These are phyloP conservation scores for Dryadula phaetusa DNA, from an alignment of 2,888 invertebrate genomes.

Conservation along the genomic window DNA sequence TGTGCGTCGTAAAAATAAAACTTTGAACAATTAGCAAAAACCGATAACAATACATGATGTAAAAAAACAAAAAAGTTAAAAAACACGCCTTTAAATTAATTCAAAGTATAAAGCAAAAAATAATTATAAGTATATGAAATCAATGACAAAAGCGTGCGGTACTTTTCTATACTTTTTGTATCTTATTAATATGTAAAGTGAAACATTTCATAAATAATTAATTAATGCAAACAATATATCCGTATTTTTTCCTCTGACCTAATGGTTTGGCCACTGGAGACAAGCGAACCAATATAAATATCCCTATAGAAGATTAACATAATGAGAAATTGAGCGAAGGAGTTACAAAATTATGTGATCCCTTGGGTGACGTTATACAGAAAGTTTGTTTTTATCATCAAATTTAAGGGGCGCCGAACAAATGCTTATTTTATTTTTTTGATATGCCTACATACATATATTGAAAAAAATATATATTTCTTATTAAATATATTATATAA, in stretches of 20 bases:
- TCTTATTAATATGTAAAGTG: no score
- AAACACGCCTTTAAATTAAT: no score
- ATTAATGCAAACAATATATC: background rate
- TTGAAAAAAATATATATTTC: background rate
- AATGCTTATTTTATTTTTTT: background rate
- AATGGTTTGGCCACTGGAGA: background rate
- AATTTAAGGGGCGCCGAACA: background rate
- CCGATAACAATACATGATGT: no score
- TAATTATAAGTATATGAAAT: no score
- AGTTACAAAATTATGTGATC: constrained; percentile 23
- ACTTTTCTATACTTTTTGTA: no score
- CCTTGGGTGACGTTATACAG: background rate
- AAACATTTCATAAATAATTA: no score
- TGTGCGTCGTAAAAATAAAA: no score
- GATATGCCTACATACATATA: background rate
- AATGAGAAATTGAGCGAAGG: constrained; percentile 21
- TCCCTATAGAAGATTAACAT: constrained; percentile 11
- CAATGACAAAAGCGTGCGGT: no score
- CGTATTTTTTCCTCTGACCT: background rate
- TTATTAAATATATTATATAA: no score
- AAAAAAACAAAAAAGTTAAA: no score
- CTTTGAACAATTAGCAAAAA: no score
- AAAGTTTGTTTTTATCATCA: constrained; percentile 8
- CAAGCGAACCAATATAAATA: constrained; percentile 8
- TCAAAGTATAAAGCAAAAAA: no score